Base-by-base conservation (phyloP, 2,888 invertebrate species). In the Drosophila acutilabella region DNA sequence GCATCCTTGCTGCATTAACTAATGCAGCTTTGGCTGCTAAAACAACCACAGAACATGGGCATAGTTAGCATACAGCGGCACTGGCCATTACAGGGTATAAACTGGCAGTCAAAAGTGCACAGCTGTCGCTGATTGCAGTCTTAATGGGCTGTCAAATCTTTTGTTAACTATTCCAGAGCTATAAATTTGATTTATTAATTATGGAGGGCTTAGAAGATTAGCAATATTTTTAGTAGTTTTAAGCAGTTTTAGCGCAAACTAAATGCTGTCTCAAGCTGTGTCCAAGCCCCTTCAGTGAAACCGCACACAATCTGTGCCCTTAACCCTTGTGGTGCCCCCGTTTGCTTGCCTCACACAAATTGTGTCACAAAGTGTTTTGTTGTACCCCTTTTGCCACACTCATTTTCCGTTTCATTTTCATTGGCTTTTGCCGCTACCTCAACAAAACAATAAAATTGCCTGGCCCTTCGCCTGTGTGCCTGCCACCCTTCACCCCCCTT, bases 391-490 rank as follows among this genome's bases (percentile, higher is more conserved):
- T 73, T 62, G 18, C 11, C 16, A 33, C 23, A 18, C 33, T 47
- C 64, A 64, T 59, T 64, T 65, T 53, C 41, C 64, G 16, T 52
- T 54, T 60, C 47, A 61, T 62, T 71, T 59, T 62, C 71, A 68
- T 78, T 72, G 72, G 57, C 48, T 30, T 62, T 64, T 59, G 79
- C 56, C 36, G 80, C 87, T 80, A 82, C 83, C 83, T 82, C 87
- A 86, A 83, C 83, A 84, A 80, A 77, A 67, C 76, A 78, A 79
- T 74, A 54, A 74, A 74, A 47, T 23, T 57, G 18, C 20, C 26
- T 14, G 16, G 2, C 36, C 52, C 33, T 40, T 16, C 18, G 2
- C 33, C 33, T 13, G 36, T 36, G 11, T 42, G 13, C 18, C 30
- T 42, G 13, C 18, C 30, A 4, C 38, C 13, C 11, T 40, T 26